phyloP scores from a whole-genome alignment of 1,140 invertebrate species.

The Diachasmimorpha longicaudata region DNA sequence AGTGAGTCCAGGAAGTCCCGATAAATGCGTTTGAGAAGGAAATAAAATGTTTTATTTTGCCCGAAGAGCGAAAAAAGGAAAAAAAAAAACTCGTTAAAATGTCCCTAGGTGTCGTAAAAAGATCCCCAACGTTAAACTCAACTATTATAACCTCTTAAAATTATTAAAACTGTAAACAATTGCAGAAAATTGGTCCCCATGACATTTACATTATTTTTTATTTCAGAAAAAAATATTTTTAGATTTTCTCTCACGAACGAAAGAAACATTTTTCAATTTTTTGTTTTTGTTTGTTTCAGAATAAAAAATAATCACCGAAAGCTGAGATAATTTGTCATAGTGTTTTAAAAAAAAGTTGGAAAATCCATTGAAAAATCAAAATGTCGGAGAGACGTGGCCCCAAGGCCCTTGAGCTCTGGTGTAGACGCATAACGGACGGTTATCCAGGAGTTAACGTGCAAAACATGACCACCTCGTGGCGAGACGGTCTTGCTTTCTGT shows the following conservation, averaged over 20 bases:
- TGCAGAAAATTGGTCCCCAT: too few relatives aligned
- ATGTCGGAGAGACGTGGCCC: conserved; percentile 86
- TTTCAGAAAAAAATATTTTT: too few relatives aligned
- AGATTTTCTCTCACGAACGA: too few relatives aligned
- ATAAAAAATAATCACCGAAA: too few relatives aligned
- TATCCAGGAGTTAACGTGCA: conserved; percentile 86
- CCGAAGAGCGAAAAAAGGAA: too few relatives aligned
- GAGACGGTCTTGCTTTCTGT: conserved; percentile 94
- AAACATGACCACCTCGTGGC: conserved; percentile 93
- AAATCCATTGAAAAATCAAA: conserved; percentile 17
- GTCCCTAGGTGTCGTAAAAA: neutral
- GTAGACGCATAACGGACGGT: conserved; percentile 83
- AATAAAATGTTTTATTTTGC: neutral
- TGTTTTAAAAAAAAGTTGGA: too few relatives aligned
- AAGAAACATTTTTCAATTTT: too few relatives aligned
- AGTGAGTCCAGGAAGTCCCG: neutral
- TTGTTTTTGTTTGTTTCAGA: too few relatives aligned
- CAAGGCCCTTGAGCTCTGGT: conserved; percentile 88
- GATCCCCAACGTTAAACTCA: neutral
- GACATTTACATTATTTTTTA: too few relatives aligned
- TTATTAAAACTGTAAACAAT: too few relatives aligned
- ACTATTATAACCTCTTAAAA: neutral
- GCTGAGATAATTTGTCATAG: too few relatives aligned
- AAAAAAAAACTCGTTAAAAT: neutral
- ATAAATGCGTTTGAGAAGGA: neutral